Evolutionary conservation across 2,797 vertebrate species (phyloP).

Genomic region (Sebastes ruberrimus): DNA sequence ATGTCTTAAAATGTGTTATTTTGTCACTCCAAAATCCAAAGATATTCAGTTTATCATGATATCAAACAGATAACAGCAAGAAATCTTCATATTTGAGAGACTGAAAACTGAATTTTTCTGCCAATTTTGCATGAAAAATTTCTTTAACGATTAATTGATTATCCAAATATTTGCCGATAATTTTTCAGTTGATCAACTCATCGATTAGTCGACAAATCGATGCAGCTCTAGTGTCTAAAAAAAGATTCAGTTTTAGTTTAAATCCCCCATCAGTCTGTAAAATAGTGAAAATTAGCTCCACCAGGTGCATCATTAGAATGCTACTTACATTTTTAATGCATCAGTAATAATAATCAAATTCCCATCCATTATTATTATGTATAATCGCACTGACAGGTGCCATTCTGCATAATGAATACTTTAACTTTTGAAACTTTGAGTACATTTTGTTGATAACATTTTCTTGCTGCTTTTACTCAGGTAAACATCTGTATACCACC

Average conservation of each 20-base stretch:
- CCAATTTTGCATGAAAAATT: no score
- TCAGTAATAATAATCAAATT: neutral
- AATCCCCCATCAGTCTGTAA: neutral
- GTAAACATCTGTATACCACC: neutral
- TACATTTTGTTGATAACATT: neutral
- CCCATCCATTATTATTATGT: neutral
- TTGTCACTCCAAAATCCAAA: no score
- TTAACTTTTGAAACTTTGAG: neutral
- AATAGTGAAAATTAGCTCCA: neutral
- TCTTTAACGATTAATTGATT: no score
- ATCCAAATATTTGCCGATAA: no score
- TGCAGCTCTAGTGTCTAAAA: neutral
- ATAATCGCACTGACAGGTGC: neutral
- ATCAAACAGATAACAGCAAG: no score
- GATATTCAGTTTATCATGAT: no score
- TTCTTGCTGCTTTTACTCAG: neutral
- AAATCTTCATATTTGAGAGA: no score
- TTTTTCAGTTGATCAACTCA: fast-evolving
- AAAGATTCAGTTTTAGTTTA: neutral
- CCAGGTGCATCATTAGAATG: neutral
- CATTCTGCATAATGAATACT: neutral
- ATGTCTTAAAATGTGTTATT: no score
- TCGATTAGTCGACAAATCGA: neutral
- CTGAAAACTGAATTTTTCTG: no score
- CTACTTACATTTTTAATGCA: neutral